Evolutionary conservation across 1,140 invertebrate genomes (phyloP).

Genomic region (Rhyzopertha dominica): DNA sequence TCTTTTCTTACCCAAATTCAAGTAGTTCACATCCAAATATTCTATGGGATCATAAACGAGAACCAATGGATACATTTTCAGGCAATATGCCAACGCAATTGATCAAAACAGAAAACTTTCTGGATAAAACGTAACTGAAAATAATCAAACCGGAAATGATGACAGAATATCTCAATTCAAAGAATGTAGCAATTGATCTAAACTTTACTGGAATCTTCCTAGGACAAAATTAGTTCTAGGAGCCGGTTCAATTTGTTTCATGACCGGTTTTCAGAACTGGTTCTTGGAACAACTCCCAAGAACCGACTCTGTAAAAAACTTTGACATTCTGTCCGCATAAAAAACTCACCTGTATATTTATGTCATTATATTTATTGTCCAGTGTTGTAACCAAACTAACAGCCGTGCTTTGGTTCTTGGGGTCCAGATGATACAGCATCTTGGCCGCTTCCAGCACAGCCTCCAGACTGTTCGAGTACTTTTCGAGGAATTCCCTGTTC

Average conservation of each 20-base stretch:
- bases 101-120: too few relatives aligned
- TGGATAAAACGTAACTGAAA: too few relatives aligned
- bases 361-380: slow-evolving; percentile 52
- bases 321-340: slow-evolving; percentile 17
- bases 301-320: too few relatives aligned
- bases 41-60: too few relatives aligned
- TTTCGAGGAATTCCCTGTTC: slow-evolving; percentile 65
- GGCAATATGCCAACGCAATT: too few relatives aligned
- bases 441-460: slow-evolving; percentile 67
- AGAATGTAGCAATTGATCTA: slow-evolving; percentile 6
- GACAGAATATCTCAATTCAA: slow-evolving; percentile 3
- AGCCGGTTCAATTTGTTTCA: slow-evolving; percentile 2
- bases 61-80: too few relatives aligned
- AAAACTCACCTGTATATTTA: slow-evolving; percentile 52
- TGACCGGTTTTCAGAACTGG: background rate
- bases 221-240: slow-evolving; percentile 2
- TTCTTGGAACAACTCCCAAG: slow-evolving; percentile 8
- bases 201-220: slow-evolving; percentile 6
- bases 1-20: too few relatives aligned
- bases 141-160: too few relatives aligned
- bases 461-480: slow-evolving; percentile 58
- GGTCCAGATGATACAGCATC: slow-evolving; percentile 64
- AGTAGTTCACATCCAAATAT: too few relatives aligned
- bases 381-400: slow-evolving; percentile 59
- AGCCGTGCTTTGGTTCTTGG: slow-evolving; percentile 55